These are phyloP conservation scores for Coracopsis vasa DNA, from an alignment of 2,113 vertebrate genomes.

Conservation along the genomic window DNA sequence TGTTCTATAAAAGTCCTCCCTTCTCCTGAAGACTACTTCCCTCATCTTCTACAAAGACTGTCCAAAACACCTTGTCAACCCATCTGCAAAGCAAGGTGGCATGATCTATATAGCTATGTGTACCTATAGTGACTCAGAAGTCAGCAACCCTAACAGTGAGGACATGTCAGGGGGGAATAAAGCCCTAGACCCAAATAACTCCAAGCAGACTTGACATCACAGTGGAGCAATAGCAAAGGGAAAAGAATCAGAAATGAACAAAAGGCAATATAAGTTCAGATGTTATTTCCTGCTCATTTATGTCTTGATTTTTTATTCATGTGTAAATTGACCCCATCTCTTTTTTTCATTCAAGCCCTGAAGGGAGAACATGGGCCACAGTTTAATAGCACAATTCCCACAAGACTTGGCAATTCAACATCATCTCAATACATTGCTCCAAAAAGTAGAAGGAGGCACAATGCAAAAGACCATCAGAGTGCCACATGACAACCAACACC, in stretches of 20 bases:
- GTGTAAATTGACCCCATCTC: slow-evolving; percentile 44
- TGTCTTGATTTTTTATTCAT: neutral
- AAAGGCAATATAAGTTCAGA: neutral
- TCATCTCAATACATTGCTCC: neutral
- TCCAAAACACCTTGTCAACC: neutral
- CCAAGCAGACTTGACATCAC: neutral
- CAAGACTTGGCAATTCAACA: neutral
- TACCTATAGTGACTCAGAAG: neutral
- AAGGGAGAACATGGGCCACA: neutral
- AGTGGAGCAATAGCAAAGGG: neutral
- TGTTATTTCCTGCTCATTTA: slow-evolving; percentile 50
- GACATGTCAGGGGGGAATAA: neutral
- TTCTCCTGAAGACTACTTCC: neutral
- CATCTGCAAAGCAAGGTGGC: neutral
- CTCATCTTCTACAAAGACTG: neutral
- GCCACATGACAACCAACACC: neutral
- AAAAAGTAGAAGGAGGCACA: neutral
- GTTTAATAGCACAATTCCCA: neutral
- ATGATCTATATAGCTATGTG: neutral
- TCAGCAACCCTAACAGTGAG: slow-evolving; percentile 7
- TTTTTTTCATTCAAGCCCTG: neutral
- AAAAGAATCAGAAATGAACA: neutral
- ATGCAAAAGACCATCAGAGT: neutral
- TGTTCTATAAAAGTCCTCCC: neutral
- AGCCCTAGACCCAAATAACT: neutral